Base-by-base conservation (phyloP, 2,113 vertebrate species). In the Monarcha castaneiventris region DNA sequence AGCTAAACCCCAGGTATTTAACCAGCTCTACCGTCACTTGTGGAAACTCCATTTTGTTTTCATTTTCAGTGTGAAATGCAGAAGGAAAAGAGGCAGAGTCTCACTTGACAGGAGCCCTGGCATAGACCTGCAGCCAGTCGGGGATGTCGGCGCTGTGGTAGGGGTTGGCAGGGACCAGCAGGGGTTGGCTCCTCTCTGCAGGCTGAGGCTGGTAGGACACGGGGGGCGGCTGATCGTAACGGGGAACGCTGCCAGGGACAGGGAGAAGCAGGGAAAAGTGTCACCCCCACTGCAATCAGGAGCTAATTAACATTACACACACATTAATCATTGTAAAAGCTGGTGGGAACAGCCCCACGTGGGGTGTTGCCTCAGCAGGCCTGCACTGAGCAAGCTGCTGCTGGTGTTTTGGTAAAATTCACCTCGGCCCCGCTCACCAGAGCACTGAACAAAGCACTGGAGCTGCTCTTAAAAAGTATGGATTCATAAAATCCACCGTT, bases 41-140 rank as follows among this genome's bases (percentile, higher is more conserved):
- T 1, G 1, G 1, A 15, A 68, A 87, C 5, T 2, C 0, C 1
- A 1, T 2, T 10, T 27, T 22, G 7, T 14, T 55, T 43, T 13
- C 16, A 16, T n/a, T 25, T 21, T 17, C 19, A 58, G 41, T 1
- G 61, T 43, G 82, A 63, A 63, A 75, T 1, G 8, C 8, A 84
- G 13, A 27, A 11, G 4, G 3, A 8, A 16, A 19, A 48, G 37
- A 73, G 9, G 7, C 5, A 14, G 64, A 71, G 23, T 75, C 98
- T 98, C 94, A 99, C 99, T 99, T 99, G 37, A 99, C 98, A 12
- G 99, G 99, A 44, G 99, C 99, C 51, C 99, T 98, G 96, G 99
- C 99, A 22, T 99, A 99, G 88, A 99, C 99, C 98, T 99, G 99
- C 94, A 99, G 98, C 99, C 99, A 99, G 97, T 99, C 99, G 1